Evolutionary conservation across 23 tunicate species (phyloP).

Genomic region (Corella eumyota): DNA sequence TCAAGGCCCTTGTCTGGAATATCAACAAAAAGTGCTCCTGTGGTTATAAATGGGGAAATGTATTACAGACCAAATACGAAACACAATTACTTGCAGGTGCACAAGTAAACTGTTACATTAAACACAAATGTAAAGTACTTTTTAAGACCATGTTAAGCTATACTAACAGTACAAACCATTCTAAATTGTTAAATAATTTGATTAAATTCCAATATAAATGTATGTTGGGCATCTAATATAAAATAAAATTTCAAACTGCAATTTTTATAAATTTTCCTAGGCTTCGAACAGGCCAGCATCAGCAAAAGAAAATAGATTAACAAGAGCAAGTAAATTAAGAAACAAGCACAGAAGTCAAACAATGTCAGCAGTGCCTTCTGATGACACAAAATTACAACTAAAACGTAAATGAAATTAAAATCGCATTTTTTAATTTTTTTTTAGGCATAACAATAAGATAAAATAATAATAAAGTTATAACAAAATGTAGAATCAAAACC

Average conservation of each 20-base stretch:
- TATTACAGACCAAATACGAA: constrained; percentile 64
- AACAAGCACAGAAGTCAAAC: constrained; percentile 53
- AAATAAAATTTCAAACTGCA: too few species aligned
- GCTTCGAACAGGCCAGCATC: constrained; percentile 67
- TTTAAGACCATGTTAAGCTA: too few species aligned
- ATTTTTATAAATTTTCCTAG: constrained; percentile 11
- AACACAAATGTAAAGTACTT: too few species aligned
- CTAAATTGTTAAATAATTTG: too few species aligned
- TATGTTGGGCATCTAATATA: too few species aligned
- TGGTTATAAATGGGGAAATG: constrained; percentile 77
- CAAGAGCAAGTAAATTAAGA: constrained; percentile 53
- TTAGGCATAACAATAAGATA: too few species aligned
- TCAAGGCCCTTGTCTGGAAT: constrained; percentile 63
- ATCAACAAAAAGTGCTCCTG: constrained; percentile 85
- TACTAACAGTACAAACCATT: too few species aligned
- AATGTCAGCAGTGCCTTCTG: constrained; percentile 55
- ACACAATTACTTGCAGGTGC: constrained; percentile 66
- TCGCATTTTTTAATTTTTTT: background rate
- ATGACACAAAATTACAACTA: constrained; percentile 44
- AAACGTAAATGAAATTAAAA: constrained; percentile 23
- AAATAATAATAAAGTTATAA: too few species aligned
- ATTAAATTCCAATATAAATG: too few species aligned
- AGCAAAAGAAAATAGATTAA: constrained; percentile 53
- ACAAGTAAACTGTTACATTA: background rate
- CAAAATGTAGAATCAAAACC: too few species aligned